Conservation (phyloP, 2,888 invertebrate genomes). For the Papilio gigon region DNA sequence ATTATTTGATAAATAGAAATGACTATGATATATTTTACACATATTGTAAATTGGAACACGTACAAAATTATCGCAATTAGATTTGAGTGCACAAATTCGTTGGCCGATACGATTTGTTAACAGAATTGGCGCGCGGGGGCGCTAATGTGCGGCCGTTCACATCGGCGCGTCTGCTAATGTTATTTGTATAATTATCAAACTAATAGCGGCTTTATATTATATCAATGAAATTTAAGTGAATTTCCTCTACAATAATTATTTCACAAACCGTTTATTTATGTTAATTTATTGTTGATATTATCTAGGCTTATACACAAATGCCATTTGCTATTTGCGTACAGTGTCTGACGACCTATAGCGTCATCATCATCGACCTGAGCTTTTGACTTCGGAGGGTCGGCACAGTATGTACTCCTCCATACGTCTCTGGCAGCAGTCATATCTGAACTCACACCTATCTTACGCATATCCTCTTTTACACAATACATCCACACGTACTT, state of each 20-base stretch:
- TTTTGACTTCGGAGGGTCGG: no score
- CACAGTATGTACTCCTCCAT: no score
- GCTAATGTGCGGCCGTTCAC: constrained; percentile 36
- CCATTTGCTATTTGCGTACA: background rate
- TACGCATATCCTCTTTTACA: no score
- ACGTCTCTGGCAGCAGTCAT: no score
- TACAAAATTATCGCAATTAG: constrained; percentile 41
- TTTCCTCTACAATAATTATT: constrained; percentile 18
- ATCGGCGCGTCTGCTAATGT: constrained; percentile 37
- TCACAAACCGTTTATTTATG: constrained; percentile 10
- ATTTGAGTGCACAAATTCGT: constrained; percentile 38
- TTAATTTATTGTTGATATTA: constrained; percentile 12
- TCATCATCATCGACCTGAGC: no score
- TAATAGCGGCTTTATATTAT: constrained; percentile 38
- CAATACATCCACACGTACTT: no score
- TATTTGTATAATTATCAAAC: constrained; percentile 41
- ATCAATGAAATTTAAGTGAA: constrained; percentile 35
- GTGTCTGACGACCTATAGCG: background rate
- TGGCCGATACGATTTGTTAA: constrained; percentile 40
- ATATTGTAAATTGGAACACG: constrained; percentile 27
- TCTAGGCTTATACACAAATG: background rate
- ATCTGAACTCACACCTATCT: no score
- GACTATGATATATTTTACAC: constrained; percentile 11
- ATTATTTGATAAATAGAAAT: background rate
- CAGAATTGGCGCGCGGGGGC: constrained; percentile 35